These are phyloP conservation scores for Solen grandis DNA, from an alignment of 1,140 invertebrate species.

Conservation along the genomic window DNA sequence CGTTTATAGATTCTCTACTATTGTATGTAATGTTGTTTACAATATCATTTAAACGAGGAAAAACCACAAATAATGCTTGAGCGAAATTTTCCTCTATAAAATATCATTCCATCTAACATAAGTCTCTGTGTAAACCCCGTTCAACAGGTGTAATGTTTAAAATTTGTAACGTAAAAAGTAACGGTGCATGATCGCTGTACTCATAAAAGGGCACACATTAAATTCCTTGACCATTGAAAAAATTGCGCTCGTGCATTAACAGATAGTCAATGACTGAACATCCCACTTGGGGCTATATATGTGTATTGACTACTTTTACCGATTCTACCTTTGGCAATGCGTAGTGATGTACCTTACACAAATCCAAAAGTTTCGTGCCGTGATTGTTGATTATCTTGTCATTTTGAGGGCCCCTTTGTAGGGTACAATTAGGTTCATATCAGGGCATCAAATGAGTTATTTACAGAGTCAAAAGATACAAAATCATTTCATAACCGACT, in stretches of 20 bases:
- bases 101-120: slow-evolving; percentile 1
- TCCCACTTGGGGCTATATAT: neutral
- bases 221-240: slow-evolving; percentile 4
- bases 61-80: too few relatives aligned
- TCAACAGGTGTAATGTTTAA: neutral
- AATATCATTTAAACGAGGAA: too few relatives aligned
- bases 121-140: neutral
- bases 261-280: slow-evolving; percentile 11
- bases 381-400: neutral
- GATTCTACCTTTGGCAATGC: slow-evolving; percentile 10
- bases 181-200: neutral
- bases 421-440: neutral
- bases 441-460: slow-evolving; percentile 1
- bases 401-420: neutral
- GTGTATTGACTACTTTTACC: neutral
- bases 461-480: slow-evolving; percentile 4
- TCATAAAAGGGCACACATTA: neutral
- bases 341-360: neutral
- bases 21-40: too few relatives aligned
- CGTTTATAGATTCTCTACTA: too few relatives aligned
- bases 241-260: neutral
- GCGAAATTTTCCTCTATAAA: neutral
- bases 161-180: neutral
- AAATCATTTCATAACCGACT: neutral
- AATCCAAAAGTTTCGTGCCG: neutral